These are phyloP conservation scores for Euzophera pinguis DNA, from an alignment of 2,888 invertebrate species.

Conservation along the genomic window DNA sequence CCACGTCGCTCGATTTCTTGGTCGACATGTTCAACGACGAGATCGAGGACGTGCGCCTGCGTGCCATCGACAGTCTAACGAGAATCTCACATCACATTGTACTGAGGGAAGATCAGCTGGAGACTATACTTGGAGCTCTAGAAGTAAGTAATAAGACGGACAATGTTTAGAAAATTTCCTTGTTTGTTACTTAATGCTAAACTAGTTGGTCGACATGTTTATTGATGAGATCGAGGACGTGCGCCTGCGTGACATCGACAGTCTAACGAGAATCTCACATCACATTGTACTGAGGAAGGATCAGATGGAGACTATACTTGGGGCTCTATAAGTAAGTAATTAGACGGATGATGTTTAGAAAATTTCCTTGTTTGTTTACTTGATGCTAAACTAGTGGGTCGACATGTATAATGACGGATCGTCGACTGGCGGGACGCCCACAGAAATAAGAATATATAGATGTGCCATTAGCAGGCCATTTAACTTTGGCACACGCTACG, in stretches of 20 bases:
- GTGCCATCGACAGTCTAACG: constrained; percentile 95
- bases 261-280: too few relatives aligned
- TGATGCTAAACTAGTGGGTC: too few relatives aligned
- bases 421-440: too few relatives aligned
- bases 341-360: too few relatives aligned
- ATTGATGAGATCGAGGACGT: neutral
- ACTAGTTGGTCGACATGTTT: neutral
- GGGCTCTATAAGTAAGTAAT: too few relatives aligned
- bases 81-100: constrained; percentile 93
- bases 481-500: too few relatives aligned
- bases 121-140: constrained; percentile 96
- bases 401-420: too few relatives aligned
- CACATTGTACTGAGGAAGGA: too few relatives aligned
- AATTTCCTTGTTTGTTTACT: too few relatives aligned
- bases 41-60: constrained; percentile 96
- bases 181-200: neutral
- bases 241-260: neutral
- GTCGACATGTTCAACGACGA: constrained; percentile 99
- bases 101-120: constrained; percentile 96
- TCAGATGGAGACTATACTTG: too few relatives aligned
- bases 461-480: too few relatives aligned
- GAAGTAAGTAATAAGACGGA: constrained; percentile 76
- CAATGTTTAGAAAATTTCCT: neutral
- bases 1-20: constrained; percentile 94
- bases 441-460: too few relatives aligned